Evolutionary conservation across 2,888 invertebrate species (phyloP).

Genomic region (Myathropa florea): DNA sequence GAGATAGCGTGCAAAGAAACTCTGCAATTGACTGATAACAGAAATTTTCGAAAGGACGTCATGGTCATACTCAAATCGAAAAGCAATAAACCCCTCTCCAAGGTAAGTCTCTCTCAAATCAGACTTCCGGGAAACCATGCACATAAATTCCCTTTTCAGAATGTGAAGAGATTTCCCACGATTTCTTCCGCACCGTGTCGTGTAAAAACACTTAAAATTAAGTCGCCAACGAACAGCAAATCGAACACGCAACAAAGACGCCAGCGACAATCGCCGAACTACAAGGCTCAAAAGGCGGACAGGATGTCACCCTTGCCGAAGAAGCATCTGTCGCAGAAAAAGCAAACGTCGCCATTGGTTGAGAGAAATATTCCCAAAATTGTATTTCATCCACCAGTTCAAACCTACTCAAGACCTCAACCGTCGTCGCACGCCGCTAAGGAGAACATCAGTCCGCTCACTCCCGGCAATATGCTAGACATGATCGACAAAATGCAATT

Average conservation of each 20-base stretch:
- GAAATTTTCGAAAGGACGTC: conserved; percentile 85
- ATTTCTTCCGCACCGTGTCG: conserved; percentile 72
- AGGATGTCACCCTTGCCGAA: conserved; percentile 41
- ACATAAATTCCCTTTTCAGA: conserved; percentile 69
- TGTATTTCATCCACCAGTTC: conserved; percentile 4
- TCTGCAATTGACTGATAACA: conserved; percentile 84
- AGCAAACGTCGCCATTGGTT: conserved; percentile 73
- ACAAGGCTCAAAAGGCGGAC: conserved; percentile 62
- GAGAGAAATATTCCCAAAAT: conserved; percentile 74
- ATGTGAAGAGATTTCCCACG: conserved; percentile 77
- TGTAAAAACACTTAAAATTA: conserved; percentile 77
- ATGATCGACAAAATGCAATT: conserved; percentile 79
- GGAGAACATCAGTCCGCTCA: conserved; percentile 81
- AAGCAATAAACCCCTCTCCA: conserved; percentile 74
- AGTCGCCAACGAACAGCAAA: conserved; percentile 78
- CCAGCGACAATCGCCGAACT: conserved; percentile 67
- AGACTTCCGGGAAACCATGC: neutral
- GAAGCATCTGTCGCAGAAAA: conserved; percentile 29
- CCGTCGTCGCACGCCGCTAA: conserved; percentile 73
- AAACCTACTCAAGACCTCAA: conserved; percentile 1
- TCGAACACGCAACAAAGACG: conserved; percentile 75
- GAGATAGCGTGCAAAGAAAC: conserved; percentile 84
- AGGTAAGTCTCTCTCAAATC: conserved; percentile 72
- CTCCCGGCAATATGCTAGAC: conserved; percentile 76
- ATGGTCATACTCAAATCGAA: conserved; percentile 84